Evolutionary conservation across 2,888 invertebrate genomes (phyloP), one percentile per base, ranked within the genome.

Genomic region (Apamea monoglypha): DNA sequence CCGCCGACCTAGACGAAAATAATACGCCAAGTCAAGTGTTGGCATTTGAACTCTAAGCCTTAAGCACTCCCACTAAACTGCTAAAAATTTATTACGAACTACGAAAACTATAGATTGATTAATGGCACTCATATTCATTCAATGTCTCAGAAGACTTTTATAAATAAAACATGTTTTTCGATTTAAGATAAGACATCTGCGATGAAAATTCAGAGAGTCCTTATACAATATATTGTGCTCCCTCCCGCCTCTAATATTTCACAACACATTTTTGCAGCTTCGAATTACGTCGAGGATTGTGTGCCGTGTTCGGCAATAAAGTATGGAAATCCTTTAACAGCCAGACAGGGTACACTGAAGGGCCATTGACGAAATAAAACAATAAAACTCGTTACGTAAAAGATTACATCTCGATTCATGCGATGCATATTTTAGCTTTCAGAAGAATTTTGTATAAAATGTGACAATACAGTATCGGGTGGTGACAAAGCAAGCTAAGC

Each of bases 241-340:
- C 64, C 18, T 40, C 64, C 64, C 61, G 14, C 40, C 44, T 47
- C n/a, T 18, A 56, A 66, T 72, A 74, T 76, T 85, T 66, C 56
- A 74, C 70, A 80, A 85, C 56, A 70, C 63, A 78, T 64, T 76
- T 56, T 75, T 59, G 40, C 56, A 64, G 59, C 72, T 68, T 74
- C 40, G 25, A 73, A 70, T 87, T 80, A 84, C 53, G 66, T 76
- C 73, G 56, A 75, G 70, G 69, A 68, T 66, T 40, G 47, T 61
- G 61, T 47, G 64, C 61, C 86, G 82, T 81, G 87, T 88, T 84
- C 78, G 81, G 89, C 83, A 90, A 91, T 91, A 90, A 91, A 90
- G 89, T 90, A 91, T 90, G 90, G 78, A 87, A 90, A 91, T 91
- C 84, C 80, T 82, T 56, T 87, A 87, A 82, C 82, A 87, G 82